A percentile compares a stretch with the other conserved stretches of the same genome.
These are phyloP conservation scores for Toxotes chatareus DNA, from an alignment of 2,113 vertebrate genomes.

Conservation along the genomic window DNA sequence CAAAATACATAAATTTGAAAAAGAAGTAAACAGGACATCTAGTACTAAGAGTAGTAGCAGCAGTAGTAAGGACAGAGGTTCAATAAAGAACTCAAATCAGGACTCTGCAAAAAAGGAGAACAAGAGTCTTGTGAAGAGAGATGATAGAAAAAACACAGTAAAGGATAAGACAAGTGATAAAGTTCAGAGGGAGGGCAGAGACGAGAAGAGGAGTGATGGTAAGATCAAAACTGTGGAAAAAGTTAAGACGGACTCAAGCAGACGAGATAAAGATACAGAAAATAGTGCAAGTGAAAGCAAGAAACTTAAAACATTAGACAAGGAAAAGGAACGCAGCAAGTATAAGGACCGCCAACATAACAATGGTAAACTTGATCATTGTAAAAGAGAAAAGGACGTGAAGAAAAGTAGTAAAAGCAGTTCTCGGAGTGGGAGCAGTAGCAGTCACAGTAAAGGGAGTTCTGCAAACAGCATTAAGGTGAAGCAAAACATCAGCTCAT, in stretches of 20 bases:
- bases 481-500: constrained; percentile 52
- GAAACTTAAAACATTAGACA: constrained; percentile 67
- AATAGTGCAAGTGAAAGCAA: constrained; percentile 65
- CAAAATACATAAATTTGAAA: constrained; percentile 66
- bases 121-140: constrained; percentile 75
- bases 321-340: constrained; percentile 75
- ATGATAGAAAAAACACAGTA: constrained; percentile 64
- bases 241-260: constrained; percentile 72
- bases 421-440: constrained; percentile 48
- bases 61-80: constrained; percentile 64
- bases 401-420: constrained; percentile 66
- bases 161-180: constrained; percentile 76
- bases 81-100: constrained; percentile 69
- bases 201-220: constrained; percentile 73
- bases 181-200: constrained; percentile 57
- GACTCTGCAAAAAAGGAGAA: constrained; percentile 83
- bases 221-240: constrained; percentile 76
- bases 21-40: constrained; percentile 56
- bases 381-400: constrained; percentile 70
- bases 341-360: constrained; percentile 71
- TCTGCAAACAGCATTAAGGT: constrained; percentile 60
- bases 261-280: constrained; percentile 68
- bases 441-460: constrained; percentile 62
- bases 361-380: constrained; percentile 80
- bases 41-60: constrained; percentile 65